Conservation (phyloP, 2,113 vertebrate species). For the Amphiprion ocellaris region DNA sequence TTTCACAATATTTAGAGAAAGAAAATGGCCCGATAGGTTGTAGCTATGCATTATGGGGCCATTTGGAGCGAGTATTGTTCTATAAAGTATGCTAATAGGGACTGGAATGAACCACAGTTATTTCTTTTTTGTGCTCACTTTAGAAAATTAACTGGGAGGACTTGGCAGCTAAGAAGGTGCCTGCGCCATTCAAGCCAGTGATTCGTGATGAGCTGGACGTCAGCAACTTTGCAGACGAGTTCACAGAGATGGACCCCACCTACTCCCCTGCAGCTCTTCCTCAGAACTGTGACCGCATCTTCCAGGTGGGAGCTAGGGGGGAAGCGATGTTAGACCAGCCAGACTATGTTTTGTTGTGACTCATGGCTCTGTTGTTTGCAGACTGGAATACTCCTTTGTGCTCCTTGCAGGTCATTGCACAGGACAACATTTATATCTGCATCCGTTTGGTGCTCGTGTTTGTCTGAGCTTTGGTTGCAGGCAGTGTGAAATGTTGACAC, state of each 20-base stretch:
- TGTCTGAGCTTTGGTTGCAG: constrained; percentile 57
- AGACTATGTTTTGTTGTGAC: constrained; percentile 23
- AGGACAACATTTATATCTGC: constrained; percentile 23
- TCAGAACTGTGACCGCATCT: constrained; percentile 95
- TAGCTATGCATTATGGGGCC: background rate
- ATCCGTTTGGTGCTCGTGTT: constrained; percentile 52
- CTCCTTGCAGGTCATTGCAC: constrained; percentile 47
- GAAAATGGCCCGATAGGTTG: constrained; percentile 19
- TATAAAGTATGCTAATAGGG: background rate
- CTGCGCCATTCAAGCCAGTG: constrained; percentile 95
- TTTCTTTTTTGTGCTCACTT: constrained; percentile 29
- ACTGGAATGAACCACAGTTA: background rate
- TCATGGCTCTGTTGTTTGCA: constrained; percentile 30
- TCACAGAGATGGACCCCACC: constrained; percentile 98
- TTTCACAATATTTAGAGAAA: constrained; percentile 32
- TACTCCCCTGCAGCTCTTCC: constrained; percentile 97
- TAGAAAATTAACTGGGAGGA: constrained; percentile 98
- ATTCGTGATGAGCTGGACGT: constrained; percentile 97
- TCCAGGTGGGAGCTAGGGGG: constrained; percentile 87
- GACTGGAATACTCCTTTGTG: constrained; percentile 33
- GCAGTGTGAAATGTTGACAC: constrained; percentile 70
- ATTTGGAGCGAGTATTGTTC: constrained; percentile 2
- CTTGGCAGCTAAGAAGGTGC: constrained; percentile 93
- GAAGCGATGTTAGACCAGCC: background rate
- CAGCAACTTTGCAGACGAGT: constrained; percentile 98